Evolutionary conservation across 2,888 invertebrate genomes (phyloP).

Genomic region (Dyspetes luteomarginatus): DNA sequence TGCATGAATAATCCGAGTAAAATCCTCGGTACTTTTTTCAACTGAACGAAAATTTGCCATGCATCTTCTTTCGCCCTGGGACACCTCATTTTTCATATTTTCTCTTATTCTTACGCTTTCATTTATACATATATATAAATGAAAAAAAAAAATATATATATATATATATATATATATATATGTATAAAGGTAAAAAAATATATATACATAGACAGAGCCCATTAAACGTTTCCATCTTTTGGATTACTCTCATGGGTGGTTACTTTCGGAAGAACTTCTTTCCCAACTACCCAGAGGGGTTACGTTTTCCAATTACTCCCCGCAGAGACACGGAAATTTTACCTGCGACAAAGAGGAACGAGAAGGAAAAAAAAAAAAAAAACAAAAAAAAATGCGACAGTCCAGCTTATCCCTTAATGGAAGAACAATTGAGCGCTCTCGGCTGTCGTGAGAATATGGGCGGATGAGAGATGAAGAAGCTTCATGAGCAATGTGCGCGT

Average conservation of each 20-base stretch:
- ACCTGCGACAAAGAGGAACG: conserved; percentile 4
- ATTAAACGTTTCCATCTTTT: conserved; percentile 40
- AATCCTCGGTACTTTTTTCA: not conserved
- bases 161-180: conserved; percentile 4
- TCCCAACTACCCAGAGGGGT: conserved; percentile 13
- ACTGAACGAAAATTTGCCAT: not conserved
- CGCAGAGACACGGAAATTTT: conserved; percentile 42
- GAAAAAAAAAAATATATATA: not conserved
- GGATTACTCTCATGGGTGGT: conserved; percentile 48
- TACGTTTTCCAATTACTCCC: conserved; percentile 39
- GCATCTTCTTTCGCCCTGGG: not conserved
- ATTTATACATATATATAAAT: too few relatives aligned
- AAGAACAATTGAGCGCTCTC: conserved; percentile 10
- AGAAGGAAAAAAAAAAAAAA: conserved; percentile 19
- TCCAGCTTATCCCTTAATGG: conserved; percentile 6
- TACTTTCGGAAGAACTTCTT: conserved; percentile 49
- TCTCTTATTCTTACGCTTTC: conserved; percentile 25
- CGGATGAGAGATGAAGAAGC: not conserved
- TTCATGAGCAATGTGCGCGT: not conserved
- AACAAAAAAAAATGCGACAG: not conserved
- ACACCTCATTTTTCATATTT: not conserved
- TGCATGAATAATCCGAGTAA: not conserved
- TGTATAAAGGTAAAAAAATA: too few relatives aligned
- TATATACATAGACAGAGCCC: not conserved
- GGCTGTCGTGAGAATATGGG: not conserved